These are phyloP conservation scores for Sesamia nonagrioides DNA, from an alignment of 1,140 invertebrate genomes.

Conservation along the genomic window DNA sequence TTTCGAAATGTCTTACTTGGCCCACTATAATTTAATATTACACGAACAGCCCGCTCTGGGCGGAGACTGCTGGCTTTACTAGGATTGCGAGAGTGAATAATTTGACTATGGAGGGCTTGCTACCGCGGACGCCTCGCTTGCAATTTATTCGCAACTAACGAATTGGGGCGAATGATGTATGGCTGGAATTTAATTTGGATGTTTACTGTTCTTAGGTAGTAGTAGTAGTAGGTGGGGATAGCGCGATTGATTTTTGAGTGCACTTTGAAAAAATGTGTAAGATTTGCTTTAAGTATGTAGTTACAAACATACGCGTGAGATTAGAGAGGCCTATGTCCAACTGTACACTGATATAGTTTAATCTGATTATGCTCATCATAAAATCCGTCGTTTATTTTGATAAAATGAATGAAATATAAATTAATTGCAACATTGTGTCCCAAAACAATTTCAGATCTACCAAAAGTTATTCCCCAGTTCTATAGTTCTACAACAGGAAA, in stretches of 20 bases:
- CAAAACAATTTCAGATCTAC: neutral
- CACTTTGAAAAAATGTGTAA: neutral
- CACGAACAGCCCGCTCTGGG: conserved; percentile 65
- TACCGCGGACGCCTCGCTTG: conserved; percentile 66
- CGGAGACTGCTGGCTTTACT: conserved; percentile 76
- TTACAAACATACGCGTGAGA: neutral
- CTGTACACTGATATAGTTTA: no score
- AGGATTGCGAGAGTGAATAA: conserved; percentile 84
- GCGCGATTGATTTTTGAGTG: neutral
- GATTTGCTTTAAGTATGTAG: no score
- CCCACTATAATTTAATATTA: conserved; percentile 85
- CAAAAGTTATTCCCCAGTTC: neutral
- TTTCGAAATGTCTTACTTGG: conserved; percentile 83
- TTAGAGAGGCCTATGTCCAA: no score
- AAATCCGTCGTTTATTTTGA: no score
- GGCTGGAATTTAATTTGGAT: conserved; percentile 64
- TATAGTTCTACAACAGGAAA: neutral
- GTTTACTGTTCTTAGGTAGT: conserved; percentile 21
- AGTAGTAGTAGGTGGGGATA: neutral
- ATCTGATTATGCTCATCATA: no score
- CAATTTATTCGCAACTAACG: conserved; percentile 76
- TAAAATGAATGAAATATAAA: no score
- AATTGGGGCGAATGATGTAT: conserved; percentile 74
- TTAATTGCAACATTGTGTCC: no score
- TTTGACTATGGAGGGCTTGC: conserved; percentile 79